Base-by-base conservation (phyloP, 2,888 invertebrate genomes). In the Spodoptera exigua region DNA sequence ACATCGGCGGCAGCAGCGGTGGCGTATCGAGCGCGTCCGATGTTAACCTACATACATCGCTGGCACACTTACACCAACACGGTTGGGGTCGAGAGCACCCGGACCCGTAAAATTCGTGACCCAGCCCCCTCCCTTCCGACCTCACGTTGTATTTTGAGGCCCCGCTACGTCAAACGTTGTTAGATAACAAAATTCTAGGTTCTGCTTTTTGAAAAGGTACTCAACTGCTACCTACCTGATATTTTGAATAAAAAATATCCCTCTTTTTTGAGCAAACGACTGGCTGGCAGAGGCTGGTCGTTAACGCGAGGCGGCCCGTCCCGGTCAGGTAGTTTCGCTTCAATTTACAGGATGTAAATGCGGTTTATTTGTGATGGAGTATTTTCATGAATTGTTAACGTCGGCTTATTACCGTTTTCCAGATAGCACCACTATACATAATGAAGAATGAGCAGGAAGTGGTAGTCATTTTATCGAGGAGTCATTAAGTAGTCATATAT, bases 11-110 rank as follows among this genome's bases (percentile, higher is more conserved):
- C 86, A 82, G 86, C 89, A 85, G 87, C 82, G 85, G 87, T 83
- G 83, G 90, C 89, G 92, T 94, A 94, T 93, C 89, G 93, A 94
- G 93, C 93, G 93, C 92, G 92, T 88, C 91, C 89, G 91, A 92
- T 89, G 92, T 92, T 91, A 91, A 91, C 91, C 91, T 90, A 91
- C 92, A 91, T 91, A 90, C 88, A 88, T 88, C 89, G 81, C 85
- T 82, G 90, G 88, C 89, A 90, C 87, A 89, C 87, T 89, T 88
- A 87, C 87, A 84, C 77, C 83, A 82, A 82, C 85, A 75, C 81
- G 84, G 82, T 79, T 87, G 89, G 90, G 91, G 91, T 90, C 91
- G 92, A 89, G 89, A 88, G 86, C 85, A 85, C 88, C 88, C 89
- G 88, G 86, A 85, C 83, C 85, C 89, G 88, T 90, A 83, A 89